Conservation (phyloP, 2,797 vertebrate species). For the Anomalospiza imberbis region DNA sequence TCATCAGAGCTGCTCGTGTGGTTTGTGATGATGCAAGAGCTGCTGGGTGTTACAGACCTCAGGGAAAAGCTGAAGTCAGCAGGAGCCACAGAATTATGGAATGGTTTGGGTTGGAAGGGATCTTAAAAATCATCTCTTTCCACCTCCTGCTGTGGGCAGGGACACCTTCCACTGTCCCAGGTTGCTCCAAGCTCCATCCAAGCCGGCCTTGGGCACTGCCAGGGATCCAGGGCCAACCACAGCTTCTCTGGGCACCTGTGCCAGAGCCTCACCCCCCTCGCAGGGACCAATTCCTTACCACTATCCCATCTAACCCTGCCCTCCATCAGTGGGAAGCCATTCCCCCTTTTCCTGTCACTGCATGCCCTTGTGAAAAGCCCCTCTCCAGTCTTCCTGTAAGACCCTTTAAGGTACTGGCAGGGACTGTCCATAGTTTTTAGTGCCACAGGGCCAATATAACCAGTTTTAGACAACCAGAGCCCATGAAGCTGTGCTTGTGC, state of each 20-base stretch:
- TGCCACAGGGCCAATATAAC: neutral
- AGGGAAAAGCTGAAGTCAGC: neutral
- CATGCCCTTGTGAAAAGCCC: neutral
- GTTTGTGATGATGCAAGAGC: neutral
- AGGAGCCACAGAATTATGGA: neutral
- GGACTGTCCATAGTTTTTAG: rapidly evolving
- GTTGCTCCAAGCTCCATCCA: rapidly evolving
- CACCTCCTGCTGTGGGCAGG: neutral
- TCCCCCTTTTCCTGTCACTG: neutral
- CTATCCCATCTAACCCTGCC: rapidly evolving
- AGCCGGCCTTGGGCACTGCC: rapidly evolving
- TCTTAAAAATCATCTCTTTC: rapidly evolving
- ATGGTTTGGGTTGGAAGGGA: neutral
- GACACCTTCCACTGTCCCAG: neutral
- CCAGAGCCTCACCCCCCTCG: neutral
- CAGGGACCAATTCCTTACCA: neutral
- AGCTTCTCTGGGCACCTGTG: neutral
- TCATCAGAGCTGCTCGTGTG: neutral
- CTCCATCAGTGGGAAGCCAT: neutral
- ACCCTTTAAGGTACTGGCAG: neutral
- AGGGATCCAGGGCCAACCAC: neutral
- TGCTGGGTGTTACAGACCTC: neutral
- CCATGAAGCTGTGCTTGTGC: rapidly evolving
- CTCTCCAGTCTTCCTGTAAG: neutral
- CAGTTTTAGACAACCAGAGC: neutral